phyloP scores from a whole-genome alignment of 1,140 invertebrate genomes.

The Lucilia cuprina region DNA sequence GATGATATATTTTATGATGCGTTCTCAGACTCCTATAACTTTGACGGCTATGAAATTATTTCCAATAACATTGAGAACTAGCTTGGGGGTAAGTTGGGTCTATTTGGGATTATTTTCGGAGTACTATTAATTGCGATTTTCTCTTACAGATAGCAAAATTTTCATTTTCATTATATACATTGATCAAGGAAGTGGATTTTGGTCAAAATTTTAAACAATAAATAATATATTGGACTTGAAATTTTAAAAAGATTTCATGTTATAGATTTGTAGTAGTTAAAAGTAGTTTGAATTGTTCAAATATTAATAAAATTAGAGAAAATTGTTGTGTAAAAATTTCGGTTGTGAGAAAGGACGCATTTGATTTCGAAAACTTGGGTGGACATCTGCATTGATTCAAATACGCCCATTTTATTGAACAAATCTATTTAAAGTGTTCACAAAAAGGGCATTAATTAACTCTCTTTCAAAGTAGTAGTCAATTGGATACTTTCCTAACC shows the following conservation, averaged over 20 bases:
- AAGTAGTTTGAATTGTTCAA: background rate
- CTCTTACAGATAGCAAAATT: constrained; percentile 46
- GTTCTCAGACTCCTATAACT: constrained; percentile 43
- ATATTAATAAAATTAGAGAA: background rate
- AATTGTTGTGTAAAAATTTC: background rate
- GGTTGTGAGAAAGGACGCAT: no score
- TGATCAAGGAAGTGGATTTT: constrained; percentile 46
- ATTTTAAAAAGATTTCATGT: no score
- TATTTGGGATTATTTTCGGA: constrained; percentile 4
- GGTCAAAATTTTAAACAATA: background rate
- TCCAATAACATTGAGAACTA: constrained; percentile 45
- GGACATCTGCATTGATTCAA: no score
- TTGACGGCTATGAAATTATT: constrained; percentile 47
- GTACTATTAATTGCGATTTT: constrained; percentile 42
- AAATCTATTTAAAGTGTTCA: no score
- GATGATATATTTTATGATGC: constrained; percentile 47
- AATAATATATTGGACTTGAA: background rate
- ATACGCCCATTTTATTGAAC: no score
- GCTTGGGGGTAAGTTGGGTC: background rate
- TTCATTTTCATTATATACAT: constrained; percentile 48
- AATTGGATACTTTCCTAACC: no score
- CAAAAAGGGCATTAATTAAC: no score
- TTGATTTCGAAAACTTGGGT: no score
- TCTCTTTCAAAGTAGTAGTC: no score
- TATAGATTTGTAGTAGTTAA: no score